Evolutionary conservation across 2,888 invertebrate species (phyloP).

Genomic region (Sinodicranocentrus sp.): DNA sequence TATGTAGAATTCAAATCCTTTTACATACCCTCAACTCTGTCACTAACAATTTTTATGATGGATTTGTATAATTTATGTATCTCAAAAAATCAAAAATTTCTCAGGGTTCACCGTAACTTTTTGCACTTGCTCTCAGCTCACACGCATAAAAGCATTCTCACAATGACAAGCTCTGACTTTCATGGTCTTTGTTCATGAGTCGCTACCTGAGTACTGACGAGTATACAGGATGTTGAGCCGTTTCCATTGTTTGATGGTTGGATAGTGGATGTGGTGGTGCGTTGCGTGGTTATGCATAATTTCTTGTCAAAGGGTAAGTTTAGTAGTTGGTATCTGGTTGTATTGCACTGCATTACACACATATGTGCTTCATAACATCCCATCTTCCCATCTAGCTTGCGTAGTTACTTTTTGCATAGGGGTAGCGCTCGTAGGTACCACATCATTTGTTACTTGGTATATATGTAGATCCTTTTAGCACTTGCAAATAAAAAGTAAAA

Average conservation of each 20-base stretch:
- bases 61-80: no score
- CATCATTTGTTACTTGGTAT: no score
- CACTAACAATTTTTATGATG: no score
- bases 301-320: conserved; percentile 55
- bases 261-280: conserved; percentile 57
- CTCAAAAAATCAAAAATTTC: no score
- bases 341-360: no score
- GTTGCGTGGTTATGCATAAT: conserved; percentile 57
- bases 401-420: conserved; percentile 9
- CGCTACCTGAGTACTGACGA: conserved; percentile 45
- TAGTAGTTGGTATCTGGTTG: conserved; percentile 3
- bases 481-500: no score
- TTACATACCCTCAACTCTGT: no score
- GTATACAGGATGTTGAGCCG: conserved; percentile 62
- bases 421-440: no score
- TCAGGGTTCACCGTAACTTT: background rate
- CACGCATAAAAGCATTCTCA: conserved; percentile 21
- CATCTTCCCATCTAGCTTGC: no score
- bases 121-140: background rate
- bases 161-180: conserved; percentile 31
- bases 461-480: no score
- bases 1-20: no score
- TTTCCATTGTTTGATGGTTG: conserved; percentile 56
- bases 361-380: no score
- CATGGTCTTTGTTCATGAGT: conserved; percentile 58